Base-by-base conservation (phyloP, 2,888 invertebrate species). In the Buathra laborator region DNA sequence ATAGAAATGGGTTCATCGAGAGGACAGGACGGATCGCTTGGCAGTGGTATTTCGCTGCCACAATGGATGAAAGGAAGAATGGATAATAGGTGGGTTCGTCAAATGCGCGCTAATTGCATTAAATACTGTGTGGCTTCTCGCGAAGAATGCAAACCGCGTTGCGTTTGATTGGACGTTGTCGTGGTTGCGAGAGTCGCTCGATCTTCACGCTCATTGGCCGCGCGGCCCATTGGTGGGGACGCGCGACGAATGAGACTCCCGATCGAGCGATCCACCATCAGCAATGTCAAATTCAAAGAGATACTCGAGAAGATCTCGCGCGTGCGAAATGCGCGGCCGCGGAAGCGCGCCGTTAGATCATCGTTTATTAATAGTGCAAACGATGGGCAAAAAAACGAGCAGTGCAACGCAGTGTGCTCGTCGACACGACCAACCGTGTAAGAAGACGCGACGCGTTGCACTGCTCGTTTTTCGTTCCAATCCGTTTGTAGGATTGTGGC, bases 21-120 rank as follows among this genome's bases (percentile, higher is more conserved):
- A 81, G 92, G 91, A 44, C 89, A 91, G 56, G 93, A 94, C 59
- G 91, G 91, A 83, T 93, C 92, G 10, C 88, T 94, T 3, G 88
- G 90, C 64, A 87, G 89, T 68, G 96, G 96, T 89, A 95, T 96
- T 87, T 95, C 96, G 68, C 93, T 97, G 85, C 97, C 97, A 2
- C 95, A 96, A 90, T 97, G 97, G 97, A 97, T 97, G 96, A 97
- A 96, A 93, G 95, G 94, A 76, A 96, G 95, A 94, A 95, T 96
- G 87, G 96, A 95, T 87, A 93, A 92, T 86, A 94, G 94, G 95
- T 95, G 90, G 92, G 93, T 89, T 78, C 12, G 43, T 43, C 24
- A 37, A 37, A n/a, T 32, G 29, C 12, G n/a, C 5, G 37, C 29
- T 2, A 62, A 5, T 37, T 43, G n/a, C 10, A 66, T 66, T 4